These are phyloP conservation scores for Doryteuthis pealeii DNA, from an alignment of 1,140 invertebrate species.

Conservation along the genomic window DNA sequence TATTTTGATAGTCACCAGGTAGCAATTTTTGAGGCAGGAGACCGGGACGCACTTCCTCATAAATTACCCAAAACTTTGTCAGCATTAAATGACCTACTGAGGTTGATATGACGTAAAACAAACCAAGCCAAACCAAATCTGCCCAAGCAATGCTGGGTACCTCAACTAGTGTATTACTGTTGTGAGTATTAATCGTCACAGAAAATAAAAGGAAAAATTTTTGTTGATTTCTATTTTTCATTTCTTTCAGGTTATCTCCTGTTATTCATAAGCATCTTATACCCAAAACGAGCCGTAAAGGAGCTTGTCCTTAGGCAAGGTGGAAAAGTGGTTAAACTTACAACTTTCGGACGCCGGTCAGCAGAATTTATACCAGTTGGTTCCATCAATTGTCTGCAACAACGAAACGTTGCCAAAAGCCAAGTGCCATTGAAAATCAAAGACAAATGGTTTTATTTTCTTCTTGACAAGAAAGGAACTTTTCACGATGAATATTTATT, in stretches of 20 bases:
- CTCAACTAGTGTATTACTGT: too few species aligned
- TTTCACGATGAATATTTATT: slow-evolving; percentile 71
- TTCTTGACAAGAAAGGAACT: slow-evolving; percentile 72
- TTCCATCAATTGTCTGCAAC: slow-evolving; percentile 66
- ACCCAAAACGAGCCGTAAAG: slow-evolving; percentile 70
- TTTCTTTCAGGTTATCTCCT: slow-evolving; percentile 69
- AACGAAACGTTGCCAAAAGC: slow-evolving; percentile 62
- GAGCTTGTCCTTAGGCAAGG: slow-evolving; percentile 73
- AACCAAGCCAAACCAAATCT: too few species aligned
- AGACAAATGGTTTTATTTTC: slow-evolving; percentile 68
- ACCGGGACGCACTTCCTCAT: too few species aligned
- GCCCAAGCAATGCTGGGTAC: too few species aligned
- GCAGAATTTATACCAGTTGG: slow-evolving; percentile 60
- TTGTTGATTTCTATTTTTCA: slow-evolving; percentile 1
- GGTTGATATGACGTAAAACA: too few species aligned
- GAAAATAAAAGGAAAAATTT: too few species aligned
- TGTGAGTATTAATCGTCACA: too few species aligned
- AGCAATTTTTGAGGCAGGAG: too few species aligned
- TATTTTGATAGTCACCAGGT: too few species aligned
- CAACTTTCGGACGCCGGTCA: slow-evolving; percentile 70
- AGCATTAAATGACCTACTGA: too few species aligned
- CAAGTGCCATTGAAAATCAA: slow-evolving; percentile 73
- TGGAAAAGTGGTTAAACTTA: slow-evolving; percentile 68
- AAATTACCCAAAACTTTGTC: too few species aligned
- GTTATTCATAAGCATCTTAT: slow-evolving; percentile 69